phyloP scores from a whole-genome alignment of 2,888 invertebrate species.

The Cheilosia vulpina region DNA sequence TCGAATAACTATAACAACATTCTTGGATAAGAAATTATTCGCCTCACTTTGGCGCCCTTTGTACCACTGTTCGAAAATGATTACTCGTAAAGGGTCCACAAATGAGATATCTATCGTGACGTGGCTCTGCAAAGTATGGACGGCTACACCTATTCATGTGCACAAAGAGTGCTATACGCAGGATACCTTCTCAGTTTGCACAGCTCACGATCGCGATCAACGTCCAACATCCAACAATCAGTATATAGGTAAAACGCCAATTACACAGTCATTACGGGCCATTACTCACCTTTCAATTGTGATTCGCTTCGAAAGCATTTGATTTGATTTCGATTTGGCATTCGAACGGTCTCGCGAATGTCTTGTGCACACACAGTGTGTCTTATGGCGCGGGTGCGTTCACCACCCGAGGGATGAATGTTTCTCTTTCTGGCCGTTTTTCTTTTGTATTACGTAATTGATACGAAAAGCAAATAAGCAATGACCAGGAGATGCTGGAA shows the following conservation, averaged over 20 bases:
- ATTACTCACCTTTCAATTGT: slow-evolving; percentile 59
- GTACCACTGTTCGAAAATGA: neutral
- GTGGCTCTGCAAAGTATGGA: neutral
- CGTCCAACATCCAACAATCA: slow-evolving; percentile 2
- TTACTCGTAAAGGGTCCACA: neutral
- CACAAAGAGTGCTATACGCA: neutral
- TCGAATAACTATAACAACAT: too few relatives aligned
- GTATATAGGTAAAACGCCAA: slow-evolving; percentile 18
- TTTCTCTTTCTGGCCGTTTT: neutral
- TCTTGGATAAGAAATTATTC: neutral
- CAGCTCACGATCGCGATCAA: slow-evolving; percentile 1
- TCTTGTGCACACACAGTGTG: neutral
- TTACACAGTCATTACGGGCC: slow-evolving; percentile 54
- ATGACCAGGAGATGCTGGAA: slow-evolving; percentile 16
- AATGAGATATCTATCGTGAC: neutral
- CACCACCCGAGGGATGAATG: slow-evolving; percentile 28
- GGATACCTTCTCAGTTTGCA: neutral
- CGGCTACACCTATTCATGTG: neutral
- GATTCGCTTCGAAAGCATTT: slow-evolving; percentile 34
- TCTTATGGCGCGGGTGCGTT: slow-evolving; percentile 53
- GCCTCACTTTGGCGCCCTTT: neutral
- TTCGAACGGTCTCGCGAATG: slow-evolving; percentile 20
- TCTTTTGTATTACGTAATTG: slow-evolving; percentile 45
- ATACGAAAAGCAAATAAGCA: slow-evolving; percentile 7
- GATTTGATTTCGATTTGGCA: slow-evolving; percentile 47